Evolutionary conservation across 2,888 invertebrate genomes (phyloP), one percentile per base, ranked within the genome.

Genomic region (Cacoxenus indagator): DNA sequence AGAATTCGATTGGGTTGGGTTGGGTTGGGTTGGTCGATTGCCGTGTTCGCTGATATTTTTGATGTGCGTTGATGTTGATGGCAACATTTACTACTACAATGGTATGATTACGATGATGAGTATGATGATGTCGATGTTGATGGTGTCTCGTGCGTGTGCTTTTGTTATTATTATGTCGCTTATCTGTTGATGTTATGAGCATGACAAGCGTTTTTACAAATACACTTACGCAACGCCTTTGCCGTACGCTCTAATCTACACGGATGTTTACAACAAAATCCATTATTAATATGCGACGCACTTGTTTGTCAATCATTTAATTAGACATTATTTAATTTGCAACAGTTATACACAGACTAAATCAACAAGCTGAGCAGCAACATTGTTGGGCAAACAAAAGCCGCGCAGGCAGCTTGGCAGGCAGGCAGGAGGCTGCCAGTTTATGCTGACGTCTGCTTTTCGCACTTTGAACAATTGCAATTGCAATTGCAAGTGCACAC

Each of bases 381-480:
- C 37, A 37, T 37, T 37, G 37, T 37, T 37, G 24, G 26, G 26
- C 27, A 37, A 27, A 55, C n/a, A 55, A 55, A 19, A 55, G 19
- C 27, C 4, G 26, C 27, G 14, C 24, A 4, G 3, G 6, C 9
- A 11, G 19, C 14, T 11, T 1, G 8, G 27, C 14, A 26, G 19
- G 37, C 37, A 37, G 37, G 8, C 14, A 55, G 3, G 9, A 51
- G 19, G 19, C 19, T 51, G 8, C 9, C 51, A 51, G 19, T n/a
- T 9, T 51, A 9, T 51, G 55, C 27, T 55, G 27, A 55, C 55
- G 55, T 55, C 55, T 55, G 55, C 26, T 26, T 26, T 55, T 55
- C 27, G 27, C 55, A 55, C 22, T 55, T 55, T 55, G 14, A 27
- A 27, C 55, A 27, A 26, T 26, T 55, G 55, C 11, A 55, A 55